Evolutionary conservation across 2,888 invertebrate species (phyloP), one percentile per base, ranked within the genome.

Genomic region (Synergus laeviventris): DNA sequence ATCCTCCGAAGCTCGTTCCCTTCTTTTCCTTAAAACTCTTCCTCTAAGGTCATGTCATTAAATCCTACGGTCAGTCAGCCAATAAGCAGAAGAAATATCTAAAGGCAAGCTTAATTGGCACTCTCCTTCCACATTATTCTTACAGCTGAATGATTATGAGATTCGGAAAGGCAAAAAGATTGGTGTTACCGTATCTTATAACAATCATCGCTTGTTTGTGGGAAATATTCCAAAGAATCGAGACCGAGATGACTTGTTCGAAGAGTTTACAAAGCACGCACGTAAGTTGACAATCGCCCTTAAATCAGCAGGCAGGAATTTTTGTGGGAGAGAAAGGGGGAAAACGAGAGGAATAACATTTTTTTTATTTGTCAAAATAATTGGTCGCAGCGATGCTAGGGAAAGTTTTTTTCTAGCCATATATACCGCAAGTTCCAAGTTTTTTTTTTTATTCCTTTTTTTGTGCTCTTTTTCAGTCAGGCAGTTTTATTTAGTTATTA

Each of bases 191-290:
- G 96, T 98, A 95, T 98, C 98, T 94, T 97, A 97, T 96, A 98
- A 98, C 96, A 98, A 98, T 96, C 97, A 97, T 94, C 97, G 98
- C 94, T 96, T 98, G 95, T 98, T 98, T 97, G 98, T 98, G 95
- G 98, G 98, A 94, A 98, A 98, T 97, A 98, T 98, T 95, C 98
- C 98, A 95, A 98, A 98, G 96, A 98, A 97, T 96, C 97, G 98
- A 95, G 97, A 97, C 95, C 97, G 96, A 95, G 98, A 98, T 94
- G 98, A 98, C 95, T 97, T 98, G 94, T 96, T 96, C 94, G 98
- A 98, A 95, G 98, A 98, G 95, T 98, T 98, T 96, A 95, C 97
- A 94, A 98, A 97, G 95, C 97, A 97, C 95, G 97, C 98, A 97
- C 98, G 98, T 98, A 97, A 97, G 97, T 97, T 94, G 94, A 93